These are phyloP conservation scores for Puma concolor DNA, from an alignment of 2,113 vertebrate genomes.

Conservation along the genomic window DNA sequence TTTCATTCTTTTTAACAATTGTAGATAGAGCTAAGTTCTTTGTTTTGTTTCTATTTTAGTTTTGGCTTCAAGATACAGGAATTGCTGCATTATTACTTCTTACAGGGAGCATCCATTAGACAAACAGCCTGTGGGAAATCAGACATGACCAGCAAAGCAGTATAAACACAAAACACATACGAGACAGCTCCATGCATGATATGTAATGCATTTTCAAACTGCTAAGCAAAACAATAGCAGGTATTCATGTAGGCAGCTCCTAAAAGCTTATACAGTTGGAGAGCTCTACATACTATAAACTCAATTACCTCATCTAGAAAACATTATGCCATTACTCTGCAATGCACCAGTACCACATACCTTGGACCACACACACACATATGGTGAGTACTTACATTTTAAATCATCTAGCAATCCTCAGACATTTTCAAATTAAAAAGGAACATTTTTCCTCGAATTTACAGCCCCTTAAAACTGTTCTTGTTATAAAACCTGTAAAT, in stretches of 20 bases:
- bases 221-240: slow-evolving; percentile 52
- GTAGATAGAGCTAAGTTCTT: background rate
- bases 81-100: background rate
- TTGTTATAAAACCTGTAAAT: slow-evolving; percentile 63
- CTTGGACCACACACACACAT: slow-evolving; percentile 60
- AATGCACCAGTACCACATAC: background rate
- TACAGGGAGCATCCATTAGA: background rate
- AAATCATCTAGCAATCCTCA: slow-evolving; percentile 75
- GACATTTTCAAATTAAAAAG: slow-evolving; percentile 72
- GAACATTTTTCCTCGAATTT: slow-evolving; percentile 53
- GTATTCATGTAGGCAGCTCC: slow-evolving; percentile 24
- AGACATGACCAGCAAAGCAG: slow-evolving; percentile 33
- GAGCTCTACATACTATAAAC: background rate
- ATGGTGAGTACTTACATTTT: slow-evolving; percentile 63
- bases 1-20: background rate
- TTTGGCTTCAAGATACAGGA: background rate
- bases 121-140: slow-evolving; percentile 59
- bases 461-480: slow-evolving; percentile 41
- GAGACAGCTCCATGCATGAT: background rate
- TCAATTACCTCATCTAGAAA: slow-evolving; percentile 64
- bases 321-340: slow-evolving; percentile 10
- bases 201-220: slow-evolving; percentile 46
- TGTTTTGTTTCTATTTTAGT: background rate
- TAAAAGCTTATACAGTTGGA: background rate
- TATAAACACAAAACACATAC: background rate